Evolutionary conservation across 2,888 invertebrate species (phyloP).

Genomic region (Aspidiotus destructor): DNA sequence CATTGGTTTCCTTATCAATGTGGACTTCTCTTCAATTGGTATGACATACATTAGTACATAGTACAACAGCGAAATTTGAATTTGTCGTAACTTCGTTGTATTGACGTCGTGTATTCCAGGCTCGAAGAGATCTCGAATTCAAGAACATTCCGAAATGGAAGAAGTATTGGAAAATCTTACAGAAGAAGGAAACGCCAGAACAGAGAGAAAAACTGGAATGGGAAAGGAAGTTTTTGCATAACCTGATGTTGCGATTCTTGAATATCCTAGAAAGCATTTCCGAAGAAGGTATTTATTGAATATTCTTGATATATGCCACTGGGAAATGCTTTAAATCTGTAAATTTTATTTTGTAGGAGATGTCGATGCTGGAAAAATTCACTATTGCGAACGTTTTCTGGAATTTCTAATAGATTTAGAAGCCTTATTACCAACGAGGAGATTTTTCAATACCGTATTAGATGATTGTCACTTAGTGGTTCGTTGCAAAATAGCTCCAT

Average conservation of each 20-base stretch:
- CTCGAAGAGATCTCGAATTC: slow-evolving; percentile 76
- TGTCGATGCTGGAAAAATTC: slow-evolving; percentile 48
- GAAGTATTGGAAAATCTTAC: slow-evolving; percentile 82
- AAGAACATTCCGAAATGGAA: slow-evolving; percentile 77
- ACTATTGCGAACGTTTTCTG: slow-evolving; percentile 89
- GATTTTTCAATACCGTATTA: slow-evolving; percentile 93
- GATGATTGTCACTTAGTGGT: slow-evolving; percentile 92
- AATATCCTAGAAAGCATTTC: slow-evolving; percentile 65
- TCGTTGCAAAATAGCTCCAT: slow-evolving; percentile 68
- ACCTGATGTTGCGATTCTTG: slow-evolving; percentile 80
- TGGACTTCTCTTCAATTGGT: slow-evolving; percentile 82
- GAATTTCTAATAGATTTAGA: slow-evolving; percentile 94
- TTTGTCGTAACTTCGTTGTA: slow-evolving; percentile 1
- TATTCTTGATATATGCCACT: not conserved
- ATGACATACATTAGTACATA: slow-evolving; percentile 37
- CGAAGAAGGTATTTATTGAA: slow-evolving; percentile 46
- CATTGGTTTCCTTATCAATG: slow-evolving; percentile 80
- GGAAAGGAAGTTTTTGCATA: slow-evolving; percentile 77
- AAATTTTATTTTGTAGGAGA: slow-evolving; percentile 38
- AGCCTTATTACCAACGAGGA: slow-evolving; percentile 83
- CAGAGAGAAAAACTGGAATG: slow-evolving; percentile 60
- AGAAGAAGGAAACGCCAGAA: slow-evolving; percentile 68
- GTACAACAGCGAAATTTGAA: not conserved
- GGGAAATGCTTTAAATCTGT: too few species aligned
- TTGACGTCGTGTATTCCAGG: slow-evolving; percentile 42